Conservation (phyloP, 1,140 invertebrate species). For the Drosophila trapezifrons region DNA sequence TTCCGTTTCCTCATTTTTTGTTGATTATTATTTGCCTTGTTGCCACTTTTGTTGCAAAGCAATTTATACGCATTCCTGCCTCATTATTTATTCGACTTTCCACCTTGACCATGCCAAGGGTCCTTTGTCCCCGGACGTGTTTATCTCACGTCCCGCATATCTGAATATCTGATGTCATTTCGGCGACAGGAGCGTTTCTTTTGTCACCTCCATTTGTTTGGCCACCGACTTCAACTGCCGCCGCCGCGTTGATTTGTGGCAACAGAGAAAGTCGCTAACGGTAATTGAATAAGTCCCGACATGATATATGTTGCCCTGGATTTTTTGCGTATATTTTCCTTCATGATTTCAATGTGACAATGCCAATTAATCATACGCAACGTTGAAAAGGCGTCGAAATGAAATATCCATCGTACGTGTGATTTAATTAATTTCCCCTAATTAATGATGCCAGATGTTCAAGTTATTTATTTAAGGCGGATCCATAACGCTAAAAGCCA, state of each 20-base stretch:
- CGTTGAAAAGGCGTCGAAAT: slow-evolving; percentile 27
- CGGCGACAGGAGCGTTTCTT: slow-evolving; percentile 23
- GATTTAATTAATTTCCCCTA: slow-evolving; percentile 34
- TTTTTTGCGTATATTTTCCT: slow-evolving; percentile 21
- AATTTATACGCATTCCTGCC: slow-evolving; percentile 42
- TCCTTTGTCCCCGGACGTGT: slow-evolving; percentile 8
- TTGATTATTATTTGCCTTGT: slow-evolving; percentile 19
- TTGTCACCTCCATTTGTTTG: slow-evolving; percentile 46
- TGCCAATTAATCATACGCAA: slow-evolving; percentile 65
- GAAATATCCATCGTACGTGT: slow-evolving; percentile 28
- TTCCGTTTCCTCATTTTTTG: slow-evolving; percentile 1
- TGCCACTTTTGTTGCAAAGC: slow-evolving; percentile 13
- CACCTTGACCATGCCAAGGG: slow-evolving; percentile 37
- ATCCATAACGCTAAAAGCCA: neutral
- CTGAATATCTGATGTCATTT: slow-evolving; percentile 56
- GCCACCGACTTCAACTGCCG: slow-evolving; percentile 5
- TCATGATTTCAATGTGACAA: slow-evolving; percentile 9
- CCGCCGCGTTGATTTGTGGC: slow-evolving; percentile 47
- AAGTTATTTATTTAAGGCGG: slow-evolving; percentile 1
- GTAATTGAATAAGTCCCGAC: slow-evolving; percentile 64
- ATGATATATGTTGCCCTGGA: slow-evolving; percentile 58
- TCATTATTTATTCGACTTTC: slow-evolving; percentile 58
- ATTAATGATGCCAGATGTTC: slow-evolving; percentile 32
- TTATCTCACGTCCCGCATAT: slow-evolving; percentile 24
- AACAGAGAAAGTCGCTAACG: slow-evolving; percentile 48